Evolutionary conservation across 2,113 vertebrate species (phyloP).

Genomic region (Scatophagus argus): DNA sequence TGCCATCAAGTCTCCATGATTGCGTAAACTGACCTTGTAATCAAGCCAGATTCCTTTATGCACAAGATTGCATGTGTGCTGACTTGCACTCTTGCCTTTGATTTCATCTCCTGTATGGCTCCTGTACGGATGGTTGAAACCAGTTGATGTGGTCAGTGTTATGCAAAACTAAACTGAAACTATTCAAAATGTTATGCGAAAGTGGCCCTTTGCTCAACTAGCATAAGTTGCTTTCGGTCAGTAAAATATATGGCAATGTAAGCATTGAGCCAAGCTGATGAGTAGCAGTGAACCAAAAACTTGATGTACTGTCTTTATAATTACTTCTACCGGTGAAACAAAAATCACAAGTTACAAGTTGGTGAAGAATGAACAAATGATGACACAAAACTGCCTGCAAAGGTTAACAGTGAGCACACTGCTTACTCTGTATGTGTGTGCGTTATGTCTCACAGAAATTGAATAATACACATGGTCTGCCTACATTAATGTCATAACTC

Average conservation of each 20-base stretch:
- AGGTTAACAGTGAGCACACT: background rate
- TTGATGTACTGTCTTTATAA: background rate
- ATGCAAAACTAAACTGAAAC: background rate
- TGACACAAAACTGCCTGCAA: background rate
- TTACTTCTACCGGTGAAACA: background rate
- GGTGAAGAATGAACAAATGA: background rate
- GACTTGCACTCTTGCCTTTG: background rate
- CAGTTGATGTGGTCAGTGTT: background rate
- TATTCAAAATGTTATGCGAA: background rate
- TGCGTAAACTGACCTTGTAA: background rate
- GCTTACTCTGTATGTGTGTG: background rate
- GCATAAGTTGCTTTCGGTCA: background rate
- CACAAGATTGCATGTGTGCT: background rate
- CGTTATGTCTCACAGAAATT: background rate
- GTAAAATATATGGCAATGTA: background rate
- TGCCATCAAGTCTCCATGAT: too few relatives aligned
- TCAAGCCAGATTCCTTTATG: background rate
- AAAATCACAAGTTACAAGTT: background rate
- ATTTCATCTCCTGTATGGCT: background rate
- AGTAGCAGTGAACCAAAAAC: background rate
- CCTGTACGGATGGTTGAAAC: background rate
- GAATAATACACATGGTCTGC: conserved; percentile 23
- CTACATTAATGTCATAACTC: conserved; percentile 23
- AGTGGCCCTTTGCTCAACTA: background rate
- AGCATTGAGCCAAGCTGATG: background rate